These are phyloP conservation scores for Pogonomyrmex californicus DNA, from an alignment of 1,140 invertebrate genomes.

Conservation along the genomic window DNA sequence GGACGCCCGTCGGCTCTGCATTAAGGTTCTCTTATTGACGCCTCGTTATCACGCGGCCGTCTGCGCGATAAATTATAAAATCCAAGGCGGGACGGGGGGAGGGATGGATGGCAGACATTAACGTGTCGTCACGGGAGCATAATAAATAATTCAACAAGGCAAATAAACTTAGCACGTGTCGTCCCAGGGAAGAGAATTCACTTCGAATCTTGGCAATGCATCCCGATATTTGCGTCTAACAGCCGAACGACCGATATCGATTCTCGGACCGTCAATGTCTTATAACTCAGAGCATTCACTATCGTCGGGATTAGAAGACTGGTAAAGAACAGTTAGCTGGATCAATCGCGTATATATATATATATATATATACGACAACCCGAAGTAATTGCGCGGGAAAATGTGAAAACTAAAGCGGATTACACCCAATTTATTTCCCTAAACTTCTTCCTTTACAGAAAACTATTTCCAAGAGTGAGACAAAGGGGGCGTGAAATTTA, in stretches of 20 bases:
- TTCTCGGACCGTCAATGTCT: constrained; percentile 31
- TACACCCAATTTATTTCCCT: background rate
- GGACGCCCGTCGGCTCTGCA: constrained; percentile 6
- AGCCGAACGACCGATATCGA: constrained; percentile 45
- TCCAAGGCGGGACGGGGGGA: background rate
- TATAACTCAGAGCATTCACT: constrained; percentile 29
- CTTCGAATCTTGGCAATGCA: constrained; percentile 29
- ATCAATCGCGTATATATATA: background rate
- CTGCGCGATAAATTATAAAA: constrained; percentile 40
- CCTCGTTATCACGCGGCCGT: constrained; percentile 22
- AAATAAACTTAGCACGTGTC: constrained; percentile 49
- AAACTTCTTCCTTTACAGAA: background rate
- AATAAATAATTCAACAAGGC: constrained; percentile 53
- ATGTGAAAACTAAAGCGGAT: background rate
- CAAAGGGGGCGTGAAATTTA: background rate
- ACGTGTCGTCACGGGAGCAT: constrained; percentile 15
- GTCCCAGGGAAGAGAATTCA: constrained; percentile 6
- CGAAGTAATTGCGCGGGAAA: background rate
- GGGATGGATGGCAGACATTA: background rate
- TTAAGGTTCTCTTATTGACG: constrained; percentile 30
- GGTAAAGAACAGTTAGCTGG: constrained; percentile 3
- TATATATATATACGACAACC: background rate
- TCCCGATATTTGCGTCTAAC: constrained; percentile 33
- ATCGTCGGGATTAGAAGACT: constrained; percentile 27
- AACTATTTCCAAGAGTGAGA: background rate